phyloP scores from a whole-genome alignment of 2,797 vertebrate species.

The Paratrypauchen microcephalus region DNA sequence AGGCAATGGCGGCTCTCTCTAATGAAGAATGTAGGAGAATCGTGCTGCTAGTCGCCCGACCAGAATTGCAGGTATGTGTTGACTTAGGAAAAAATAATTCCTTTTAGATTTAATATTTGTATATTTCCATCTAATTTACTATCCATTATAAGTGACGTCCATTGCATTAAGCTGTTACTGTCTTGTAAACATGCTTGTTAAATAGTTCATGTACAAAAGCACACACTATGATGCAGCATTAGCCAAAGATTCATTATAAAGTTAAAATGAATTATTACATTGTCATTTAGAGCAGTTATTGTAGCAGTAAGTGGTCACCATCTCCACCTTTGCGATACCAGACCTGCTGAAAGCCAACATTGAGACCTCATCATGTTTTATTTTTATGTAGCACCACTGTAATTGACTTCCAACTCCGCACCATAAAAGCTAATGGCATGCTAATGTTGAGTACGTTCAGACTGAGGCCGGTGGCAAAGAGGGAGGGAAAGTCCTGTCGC shows the following conservation, averaged over 20 bases:
- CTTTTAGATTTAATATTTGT: not conserved
- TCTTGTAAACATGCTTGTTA: not conserved
- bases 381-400: slow-evolving; percentile 77
- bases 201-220: not conserved
- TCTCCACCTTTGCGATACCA: slow-evolving; percentile 17
- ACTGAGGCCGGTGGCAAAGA: slow-evolving; percentile 62
- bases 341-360: slow-evolving; percentile 50
- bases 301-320: slow-evolving; percentile 21
- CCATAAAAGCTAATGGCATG: slow-evolving; percentile 82
- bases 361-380: slow-evolving; percentile 73
- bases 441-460: slow-evolving; percentile 76
- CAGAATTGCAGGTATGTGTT: slow-evolving; percentile 88
- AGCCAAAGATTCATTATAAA: slow-evolving; percentile 1
- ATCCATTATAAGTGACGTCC: not conserved
- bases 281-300: slow-evolving; percentile 36
- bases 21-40: slow-evolving; percentile 88
- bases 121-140: not conserved
- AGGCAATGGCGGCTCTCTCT: slow-evolving; percentile 89
- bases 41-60: slow-evolving; percentile 88
- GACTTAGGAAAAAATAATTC: not conserved
- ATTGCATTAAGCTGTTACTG: not conserved
- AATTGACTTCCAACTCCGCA: slow-evolving; percentile 79
- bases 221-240: not conserved
- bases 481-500: slow-evolving; percentile 54
- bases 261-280: slow-evolving; percentile 9